Conservation (phyloP, 2,888 invertebrate species). For the Cotesia congregata region DNA sequence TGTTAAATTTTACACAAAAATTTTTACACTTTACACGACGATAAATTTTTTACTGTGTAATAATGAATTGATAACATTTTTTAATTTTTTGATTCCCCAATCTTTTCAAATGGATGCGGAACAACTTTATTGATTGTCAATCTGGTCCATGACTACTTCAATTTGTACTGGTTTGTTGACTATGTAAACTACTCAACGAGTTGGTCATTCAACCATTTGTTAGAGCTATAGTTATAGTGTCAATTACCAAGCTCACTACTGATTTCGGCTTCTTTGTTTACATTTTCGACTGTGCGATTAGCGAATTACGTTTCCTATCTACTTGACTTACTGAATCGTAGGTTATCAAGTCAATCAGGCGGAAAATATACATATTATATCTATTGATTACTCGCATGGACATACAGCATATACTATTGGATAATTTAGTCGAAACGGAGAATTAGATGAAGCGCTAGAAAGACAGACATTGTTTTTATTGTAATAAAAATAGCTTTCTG, state of each 20-base stretch:
- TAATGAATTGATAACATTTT: too few relatives aligned
- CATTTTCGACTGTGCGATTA: constrained; percentile 24
- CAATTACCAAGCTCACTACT: constrained; percentile 12
- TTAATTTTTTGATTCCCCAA: neutral
- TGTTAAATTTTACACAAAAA: too few relatives aligned
- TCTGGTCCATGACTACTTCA: neutral
- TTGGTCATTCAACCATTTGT: neutral
- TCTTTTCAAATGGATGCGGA: neutral
- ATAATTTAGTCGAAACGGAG: too few relatives aligned
- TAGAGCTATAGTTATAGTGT: neutral
- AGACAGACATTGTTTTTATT: too few relatives aligned
- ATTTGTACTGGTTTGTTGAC: neutral
- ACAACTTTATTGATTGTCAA: neutral
- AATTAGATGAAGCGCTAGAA: too few relatives aligned
- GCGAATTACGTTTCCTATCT: constrained; percentile 25
- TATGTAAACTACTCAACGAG: neutral
- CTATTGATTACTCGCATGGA: neutral
- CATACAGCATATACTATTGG: neutral
- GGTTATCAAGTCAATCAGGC: constrained; percentile 4
- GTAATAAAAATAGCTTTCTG: too few relatives aligned
- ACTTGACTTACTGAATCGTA: constrained; percentile 5
- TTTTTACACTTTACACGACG: too few relatives aligned
- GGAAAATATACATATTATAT: neutral
- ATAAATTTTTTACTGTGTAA: too few relatives aligned
- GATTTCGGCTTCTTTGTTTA: constrained; percentile 23